phyloP scores from a whole-genome alignment of 2,113 vertebrate species.

The Charina bottae region DNA sequence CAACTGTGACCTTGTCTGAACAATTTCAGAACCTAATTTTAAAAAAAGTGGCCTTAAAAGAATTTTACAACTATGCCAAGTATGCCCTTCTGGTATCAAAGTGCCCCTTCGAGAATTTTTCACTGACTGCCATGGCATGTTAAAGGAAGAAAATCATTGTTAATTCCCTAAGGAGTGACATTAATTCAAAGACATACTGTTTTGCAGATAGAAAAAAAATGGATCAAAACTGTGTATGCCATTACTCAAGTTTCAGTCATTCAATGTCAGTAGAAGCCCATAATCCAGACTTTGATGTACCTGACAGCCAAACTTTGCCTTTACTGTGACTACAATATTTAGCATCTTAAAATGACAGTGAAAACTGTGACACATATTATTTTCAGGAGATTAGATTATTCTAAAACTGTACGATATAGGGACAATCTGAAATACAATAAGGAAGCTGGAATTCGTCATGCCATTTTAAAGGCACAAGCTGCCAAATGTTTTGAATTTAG shows the following conservation, averaged over 20 bases:
- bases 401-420: background rate
- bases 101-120: background rate
- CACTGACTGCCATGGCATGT: background rate
- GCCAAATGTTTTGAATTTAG: background rate
- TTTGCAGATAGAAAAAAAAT: background rate
- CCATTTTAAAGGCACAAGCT: background rate
- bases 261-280: background rate
- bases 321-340: background rate
- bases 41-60: background rate
- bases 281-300: background rate
- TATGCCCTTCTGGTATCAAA: background rate
- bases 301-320: background rate
- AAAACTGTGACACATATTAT: background rate
- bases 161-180: background rate
- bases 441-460: background rate
- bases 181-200: constrained; percentile 34
- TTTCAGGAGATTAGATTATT: background rate
- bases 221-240: constrained; percentile 1
- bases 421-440: background rate
- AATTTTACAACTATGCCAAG: constrained; percentile 13
- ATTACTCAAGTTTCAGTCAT: background rate
- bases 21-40: constrained; percentile 36
- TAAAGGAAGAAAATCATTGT: background rate
- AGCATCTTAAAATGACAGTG: background rate
- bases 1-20: constrained; percentile 6